Percentiles rank a stretch among this genome's conserved stretches.
phyloP scores from a whole-genome alignment of 1,140 invertebrate species.

The Sinella curviseta region DNA sequence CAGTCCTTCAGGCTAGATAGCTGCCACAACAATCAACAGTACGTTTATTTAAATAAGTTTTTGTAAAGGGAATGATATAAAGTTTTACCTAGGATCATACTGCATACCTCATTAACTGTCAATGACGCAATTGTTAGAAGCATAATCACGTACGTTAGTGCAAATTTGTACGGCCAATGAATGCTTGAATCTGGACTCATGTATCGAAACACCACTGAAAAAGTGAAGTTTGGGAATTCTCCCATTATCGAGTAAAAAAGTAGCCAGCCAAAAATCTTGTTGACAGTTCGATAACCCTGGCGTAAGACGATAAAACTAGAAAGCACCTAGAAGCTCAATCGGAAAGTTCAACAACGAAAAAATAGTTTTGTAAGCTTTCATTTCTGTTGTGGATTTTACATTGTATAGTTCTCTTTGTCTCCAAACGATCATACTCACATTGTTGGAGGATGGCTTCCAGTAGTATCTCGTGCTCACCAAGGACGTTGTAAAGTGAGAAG shows the following conservation, averaged over 20 bases:
- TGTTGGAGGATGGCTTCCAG: not conserved
- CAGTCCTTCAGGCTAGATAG: not conserved
- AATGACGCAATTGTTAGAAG: not conserved
- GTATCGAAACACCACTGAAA: not conserved
- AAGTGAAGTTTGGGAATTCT: slow-evolving; percentile 12
- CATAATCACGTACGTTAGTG: not conserved
- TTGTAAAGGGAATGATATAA: not conserved
- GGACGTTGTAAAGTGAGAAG: not conserved
- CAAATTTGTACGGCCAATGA: not conserved
- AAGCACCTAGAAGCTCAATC: not conserved
- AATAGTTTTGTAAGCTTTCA: too few relatives aligned
- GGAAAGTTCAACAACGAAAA: too few relatives aligned
- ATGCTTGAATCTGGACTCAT: not conserved
- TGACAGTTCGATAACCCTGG: not conserved
- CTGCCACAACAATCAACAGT: not conserved
- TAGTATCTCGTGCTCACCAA: not conserved
- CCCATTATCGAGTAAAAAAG: slow-evolving; percentile 1
- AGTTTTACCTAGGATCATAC: not conserved
- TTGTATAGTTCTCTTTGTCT: not conserved
- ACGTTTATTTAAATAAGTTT: not conserved
- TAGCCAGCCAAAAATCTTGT: slow-evolving; percentile 5
- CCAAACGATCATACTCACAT: not conserved
- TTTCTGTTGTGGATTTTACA: not conserved
- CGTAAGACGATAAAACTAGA: not conserved
- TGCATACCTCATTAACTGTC: not conserved